These are phyloP conservation scores for Xanthorhoe designata DNA, from an alignment of 2,888 invertebrate species.

Conservation along the genomic window DNA sequence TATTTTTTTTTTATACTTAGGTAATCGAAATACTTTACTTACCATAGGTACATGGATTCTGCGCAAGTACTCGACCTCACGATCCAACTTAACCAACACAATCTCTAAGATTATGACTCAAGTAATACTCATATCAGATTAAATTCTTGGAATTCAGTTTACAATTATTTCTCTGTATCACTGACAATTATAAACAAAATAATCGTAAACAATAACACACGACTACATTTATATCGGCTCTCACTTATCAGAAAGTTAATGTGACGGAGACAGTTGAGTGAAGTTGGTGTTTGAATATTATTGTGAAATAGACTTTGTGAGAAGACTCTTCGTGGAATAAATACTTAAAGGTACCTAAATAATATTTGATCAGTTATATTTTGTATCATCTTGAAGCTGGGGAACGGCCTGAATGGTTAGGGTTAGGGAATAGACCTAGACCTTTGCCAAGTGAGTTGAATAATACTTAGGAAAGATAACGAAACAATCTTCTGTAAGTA, in stretches of 20 bases:
- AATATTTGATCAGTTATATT: too few relatives aligned
- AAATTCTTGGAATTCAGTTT: constrained; percentile 25
- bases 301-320: neutral
- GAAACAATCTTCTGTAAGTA: too few relatives aligned
- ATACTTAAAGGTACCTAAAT: neutral
- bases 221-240: constrained; percentile 25
- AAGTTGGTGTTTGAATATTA: constrained; percentile 5
- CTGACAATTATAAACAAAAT: constrained; percentile 24
- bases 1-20: too few relatives aligned
- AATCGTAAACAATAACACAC: constrained; percentile 33
- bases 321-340: neutral
- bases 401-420: too few relatives aligned
- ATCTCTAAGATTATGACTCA: neutral
- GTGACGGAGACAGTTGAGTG: constrained; percentile 18
- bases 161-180: constrained; percentile 21
- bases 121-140: constrained; percentile 3
- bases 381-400: too few relatives aligned
- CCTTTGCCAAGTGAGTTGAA: too few relatives aligned
- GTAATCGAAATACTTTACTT: too few relatives aligned
- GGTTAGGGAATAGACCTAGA: too few relatives aligned
- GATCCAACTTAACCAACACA: neutral
- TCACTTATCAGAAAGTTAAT: constrained; percentile 21
- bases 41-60: too few relatives aligned
- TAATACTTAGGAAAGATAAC: too few relatives aligned
- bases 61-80: too few relatives aligned